Base-by-base conservation (phyloP, 2,113 vertebrate genomes). In the Sterrhoptilus dennistouni region DNA sequence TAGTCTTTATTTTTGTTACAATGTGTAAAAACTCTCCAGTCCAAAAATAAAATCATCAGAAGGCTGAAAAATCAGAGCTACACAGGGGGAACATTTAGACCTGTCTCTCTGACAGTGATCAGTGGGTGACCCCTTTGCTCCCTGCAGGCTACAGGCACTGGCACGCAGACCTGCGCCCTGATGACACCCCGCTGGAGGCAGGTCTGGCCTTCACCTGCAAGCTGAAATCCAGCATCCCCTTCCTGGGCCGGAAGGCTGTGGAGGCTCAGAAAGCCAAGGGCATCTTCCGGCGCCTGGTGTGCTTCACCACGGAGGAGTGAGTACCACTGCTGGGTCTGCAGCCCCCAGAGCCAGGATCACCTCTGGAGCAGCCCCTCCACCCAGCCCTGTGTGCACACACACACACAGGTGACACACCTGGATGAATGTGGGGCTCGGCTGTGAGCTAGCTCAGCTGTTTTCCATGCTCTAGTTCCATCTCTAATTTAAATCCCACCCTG, bases 131-230 rank as follows among this genome's bases (percentile, higher is more conserved):
- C 61, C 7, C 0, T 2, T 88, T 45, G 36, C 53, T 49, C 19
- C 49, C 71, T 13, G 7, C 96, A 99, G 99, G 99, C 11, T 99
- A 99, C 96, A 98, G 99, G 79, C 99, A 99, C 74, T 99, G 99
- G 99, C 99, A 99, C 0, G 98, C 98, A 1, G 99, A 99, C 97
- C 98, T 99, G 33, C 98, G 99, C 8, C 89, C 98, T 0, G 99
- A 99, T 0, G 99, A 99, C 95, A 99, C 98, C 4, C 99, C 99
- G 0, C 95, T 99, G 25, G 99, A 99, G 89, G 98, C 99, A 0
- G 99, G 99, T 31, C 86, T 99, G 54, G 99, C 98, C 38, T 99
- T 99, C 95, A 99, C 99, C 65, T 99, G 99, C 97, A 99, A 99
- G 75, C 97, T 99, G 79, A 99, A 98, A 93, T 98, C 98, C 2